These are phyloP conservation scores for Pipra filicauda DNA, from an alignment of 2,113 vertebrate genomes.

Conservation along the genomic window DNA sequence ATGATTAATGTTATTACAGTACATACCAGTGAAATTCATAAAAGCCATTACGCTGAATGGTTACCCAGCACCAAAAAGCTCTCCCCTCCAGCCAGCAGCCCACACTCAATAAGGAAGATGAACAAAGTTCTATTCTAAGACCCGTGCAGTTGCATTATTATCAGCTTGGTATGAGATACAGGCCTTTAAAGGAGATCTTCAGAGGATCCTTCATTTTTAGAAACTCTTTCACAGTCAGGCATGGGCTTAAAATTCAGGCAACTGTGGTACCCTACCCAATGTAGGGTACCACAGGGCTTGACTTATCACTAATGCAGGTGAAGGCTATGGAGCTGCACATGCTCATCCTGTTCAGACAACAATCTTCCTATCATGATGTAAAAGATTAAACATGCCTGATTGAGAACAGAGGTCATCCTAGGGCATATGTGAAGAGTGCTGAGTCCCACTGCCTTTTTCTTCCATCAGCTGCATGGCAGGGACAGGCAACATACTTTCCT, in stretches of 20 bases:
- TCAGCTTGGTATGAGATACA: not conserved
- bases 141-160: not conserved
- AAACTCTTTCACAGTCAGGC: not conserved
- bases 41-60: conserved; percentile 50
- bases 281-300: not conserved
- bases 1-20: conserved; percentile 81
- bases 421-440: not conserved
- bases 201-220: not conserved
- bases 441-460: not conserved
- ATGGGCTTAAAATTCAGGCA: not conserved
- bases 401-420: not conserved
- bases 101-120: conserved; percentile 50
- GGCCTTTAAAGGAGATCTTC: conserved; percentile 60
- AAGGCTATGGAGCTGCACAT: not conserved
- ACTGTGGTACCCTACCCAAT: not conserved
- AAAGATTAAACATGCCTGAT: not conserved
- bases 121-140: conserved; percentile 59
- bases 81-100: conserved; percentile 10
- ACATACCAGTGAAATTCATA: conserved; percentile 71
- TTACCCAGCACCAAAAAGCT: conserved; percentile 37
- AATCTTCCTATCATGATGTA: not conserved
- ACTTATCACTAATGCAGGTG: not conserved
- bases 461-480: not conserved
- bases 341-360: not conserved
- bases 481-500: not conserved